These are phyloP conservation scores for Vulpes vulpes DNA, from an alignment of 2,113 vertebrate species.

Conservation along the genomic window DNA sequence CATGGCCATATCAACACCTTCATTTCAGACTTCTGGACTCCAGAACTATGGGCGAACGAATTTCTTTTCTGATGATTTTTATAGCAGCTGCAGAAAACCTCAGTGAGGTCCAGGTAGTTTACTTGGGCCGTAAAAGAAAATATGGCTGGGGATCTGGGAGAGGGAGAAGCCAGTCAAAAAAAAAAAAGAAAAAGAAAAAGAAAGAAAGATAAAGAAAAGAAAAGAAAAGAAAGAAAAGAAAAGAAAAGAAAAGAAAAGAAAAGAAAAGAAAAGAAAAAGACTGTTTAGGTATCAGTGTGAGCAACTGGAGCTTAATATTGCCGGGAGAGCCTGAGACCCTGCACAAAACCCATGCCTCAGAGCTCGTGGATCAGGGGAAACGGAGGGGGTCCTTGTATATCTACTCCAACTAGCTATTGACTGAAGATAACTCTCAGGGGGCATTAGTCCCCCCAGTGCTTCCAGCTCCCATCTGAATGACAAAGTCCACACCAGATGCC, in stretches of 20 bases:
- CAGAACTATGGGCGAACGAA: not conserved
- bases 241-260: too few relatives aligned
- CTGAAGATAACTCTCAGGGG: not conserved
- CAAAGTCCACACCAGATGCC: not conserved
- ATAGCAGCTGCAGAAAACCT: not conserved
- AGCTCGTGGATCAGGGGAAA: not conserved
- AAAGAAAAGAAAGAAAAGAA: too few relatives aligned
- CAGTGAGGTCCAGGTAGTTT: not conserved
- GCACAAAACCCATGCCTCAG: too few relatives aligned
- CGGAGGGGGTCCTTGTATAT: not conserved
- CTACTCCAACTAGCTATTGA: fast-evolving
- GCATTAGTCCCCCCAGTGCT: too few relatives aligned
- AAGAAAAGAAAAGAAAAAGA: too few relatives aligned
- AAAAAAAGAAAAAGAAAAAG: too few relatives aligned
- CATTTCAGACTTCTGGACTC: not conserved
- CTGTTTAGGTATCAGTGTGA: not conserved
- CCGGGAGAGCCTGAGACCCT: not conserved
- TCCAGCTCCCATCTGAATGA: not conserved
- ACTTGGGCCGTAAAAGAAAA: not conserved
- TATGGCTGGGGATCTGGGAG: not conserved
- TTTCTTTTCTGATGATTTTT: not conserved
- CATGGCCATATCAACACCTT: not conserved
- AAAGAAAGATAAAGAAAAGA: too few relatives aligned
- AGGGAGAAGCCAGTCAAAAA: not conserved
- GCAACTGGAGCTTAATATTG: not conserved